phyloP scores from a whole-genome alignment of 2,797 vertebrate species.

The Paedocypris micromegethes region DNA sequence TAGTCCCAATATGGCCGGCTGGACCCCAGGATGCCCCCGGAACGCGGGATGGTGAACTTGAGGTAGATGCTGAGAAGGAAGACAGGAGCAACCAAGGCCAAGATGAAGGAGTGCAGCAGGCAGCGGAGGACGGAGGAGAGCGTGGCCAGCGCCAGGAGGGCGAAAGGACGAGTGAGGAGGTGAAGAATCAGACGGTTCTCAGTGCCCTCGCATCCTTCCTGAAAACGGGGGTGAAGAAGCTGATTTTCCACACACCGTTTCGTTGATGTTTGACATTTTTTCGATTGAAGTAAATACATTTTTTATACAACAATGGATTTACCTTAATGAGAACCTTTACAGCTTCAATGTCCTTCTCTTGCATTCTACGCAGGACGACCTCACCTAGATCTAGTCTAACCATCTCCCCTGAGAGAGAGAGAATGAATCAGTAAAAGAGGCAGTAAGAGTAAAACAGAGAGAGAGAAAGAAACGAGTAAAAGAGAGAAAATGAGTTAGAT shows the following conservation, averaged over 20 bases:
- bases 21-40: slow-evolving; percentile 68
- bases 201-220: slow-evolving; percentile 81
- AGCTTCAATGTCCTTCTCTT: slow-evolving; percentile 77
- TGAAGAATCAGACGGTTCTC: slow-evolving; percentile 85
- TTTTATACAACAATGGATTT: too few relatives aligned
- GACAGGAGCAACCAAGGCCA: slow-evolving; percentile 79
- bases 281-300: too few relatives aligned
- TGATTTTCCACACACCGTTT: background rate
- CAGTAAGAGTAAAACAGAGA: too few relatives aligned
- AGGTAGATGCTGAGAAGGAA: slow-evolving; percentile 76
- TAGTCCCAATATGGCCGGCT: slow-evolving; percentile 72
- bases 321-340: slow-evolving; percentile 86
- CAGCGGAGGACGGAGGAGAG: slow-evolving; percentile 80
- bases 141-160: slow-evolving; percentile 78
- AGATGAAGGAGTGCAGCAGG: slow-evolving; percentile 78
- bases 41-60: slow-evolving; percentile 79
- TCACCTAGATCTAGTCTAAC: slow-evolving; percentile 69
- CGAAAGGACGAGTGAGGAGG: slow-evolving; percentile 77
- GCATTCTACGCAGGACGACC: slow-evolving; percentile 77
- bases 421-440: too few relatives aligned
- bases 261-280: background rate
- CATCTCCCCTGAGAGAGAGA: slow-evolving; percentile 51
- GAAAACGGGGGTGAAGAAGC: slow-evolving; percentile 17
- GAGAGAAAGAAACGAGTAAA: too few relatives aligned
- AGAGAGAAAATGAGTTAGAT: too few relatives aligned